A percentile compares a stretch with the other conserved stretches of the same genome.
These are phyloP conservation scores for Spilogale gracilis DNA, from an alignment of 2,113 vertebrate genomes.

Conservation along the genomic window DNA sequence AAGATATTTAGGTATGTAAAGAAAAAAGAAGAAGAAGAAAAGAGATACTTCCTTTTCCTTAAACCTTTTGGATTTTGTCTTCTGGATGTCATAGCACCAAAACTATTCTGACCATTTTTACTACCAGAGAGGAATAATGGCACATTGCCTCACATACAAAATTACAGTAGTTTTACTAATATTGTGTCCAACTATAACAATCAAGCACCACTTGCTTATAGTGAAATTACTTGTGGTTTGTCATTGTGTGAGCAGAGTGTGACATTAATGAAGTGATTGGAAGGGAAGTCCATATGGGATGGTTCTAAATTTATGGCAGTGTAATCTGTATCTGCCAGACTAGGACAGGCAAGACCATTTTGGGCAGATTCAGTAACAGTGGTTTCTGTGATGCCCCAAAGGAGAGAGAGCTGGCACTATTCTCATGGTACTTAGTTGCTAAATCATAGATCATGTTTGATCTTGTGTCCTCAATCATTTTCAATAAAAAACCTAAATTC, in stretches of 20 bases:
- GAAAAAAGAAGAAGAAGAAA: background rate
- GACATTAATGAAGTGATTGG: background rate
- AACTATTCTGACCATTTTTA: background rate
- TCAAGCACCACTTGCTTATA: slow-evolving; percentile 31
- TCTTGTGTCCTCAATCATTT: background rate
- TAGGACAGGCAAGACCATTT: background rate
- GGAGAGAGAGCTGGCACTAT: background rate
- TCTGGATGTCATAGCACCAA: background rate
- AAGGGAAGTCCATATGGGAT: background rate
- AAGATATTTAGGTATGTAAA: background rate
- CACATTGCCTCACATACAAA: background rate
- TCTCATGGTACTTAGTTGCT: background rate
- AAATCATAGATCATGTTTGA: slow-evolving; percentile 63
- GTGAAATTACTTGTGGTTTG: background rate
- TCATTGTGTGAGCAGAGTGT: background rate
- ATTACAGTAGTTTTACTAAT: background rate
- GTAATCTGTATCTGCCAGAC: background rate
- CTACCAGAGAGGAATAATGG: background rate
- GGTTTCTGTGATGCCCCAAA: background rate
- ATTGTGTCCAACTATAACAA: background rate
- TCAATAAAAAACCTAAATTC: background rate
- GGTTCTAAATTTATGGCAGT: background rate
- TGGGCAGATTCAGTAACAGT: slow-evolving; percentile 9
- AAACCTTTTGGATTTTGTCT: background rate
- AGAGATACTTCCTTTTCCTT: background rate